Percentiles rank a stretch among this genome's conserved stretches.
Evolutionary conservation across 2,797 vertebrate genomes (phyloP).

Genomic region (Artibeus jamaicensis): DNA sequence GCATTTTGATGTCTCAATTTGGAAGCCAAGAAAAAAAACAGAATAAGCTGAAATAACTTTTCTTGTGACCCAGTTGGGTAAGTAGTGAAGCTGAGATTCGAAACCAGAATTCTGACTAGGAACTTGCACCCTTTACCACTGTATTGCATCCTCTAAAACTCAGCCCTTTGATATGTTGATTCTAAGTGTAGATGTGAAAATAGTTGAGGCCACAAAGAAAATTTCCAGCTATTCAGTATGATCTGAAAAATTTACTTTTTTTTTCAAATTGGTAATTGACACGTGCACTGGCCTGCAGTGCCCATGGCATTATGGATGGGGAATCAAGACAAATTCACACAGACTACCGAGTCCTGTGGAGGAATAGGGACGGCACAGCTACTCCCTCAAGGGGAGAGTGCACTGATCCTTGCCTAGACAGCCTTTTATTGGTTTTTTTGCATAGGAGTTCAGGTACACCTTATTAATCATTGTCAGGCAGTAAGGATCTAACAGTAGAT

Average conservation of each 20-base stretch:
- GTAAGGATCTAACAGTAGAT: no score
- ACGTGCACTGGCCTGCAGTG: no score
- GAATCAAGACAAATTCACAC: no score
- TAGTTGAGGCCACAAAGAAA: not conserved
- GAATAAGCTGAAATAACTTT: not conserved
- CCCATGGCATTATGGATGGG: no score
- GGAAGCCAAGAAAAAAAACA: not conserved
- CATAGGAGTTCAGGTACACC: no score
- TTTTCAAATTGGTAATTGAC: not conserved
- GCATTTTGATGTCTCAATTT: conserved; percentile 15
- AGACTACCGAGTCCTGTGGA: no score
- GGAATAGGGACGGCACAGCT: no score
- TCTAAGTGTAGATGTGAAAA: not conserved
- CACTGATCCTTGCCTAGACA: no score
- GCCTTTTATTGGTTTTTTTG: no score
- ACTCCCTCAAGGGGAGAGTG: no score
- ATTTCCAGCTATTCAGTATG: not conserved
- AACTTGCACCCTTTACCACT: not conserved
- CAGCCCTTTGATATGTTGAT: not conserved
- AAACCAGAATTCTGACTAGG: not conserved
- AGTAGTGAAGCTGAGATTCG: not conserved
- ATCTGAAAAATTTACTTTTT: not conserved
- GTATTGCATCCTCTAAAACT: not conserved
- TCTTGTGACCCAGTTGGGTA: not conserved
- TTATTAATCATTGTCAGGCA: no score